Conservation (phyloP, 2,113 vertebrate species). For the Phaetusa simplex region DNA sequence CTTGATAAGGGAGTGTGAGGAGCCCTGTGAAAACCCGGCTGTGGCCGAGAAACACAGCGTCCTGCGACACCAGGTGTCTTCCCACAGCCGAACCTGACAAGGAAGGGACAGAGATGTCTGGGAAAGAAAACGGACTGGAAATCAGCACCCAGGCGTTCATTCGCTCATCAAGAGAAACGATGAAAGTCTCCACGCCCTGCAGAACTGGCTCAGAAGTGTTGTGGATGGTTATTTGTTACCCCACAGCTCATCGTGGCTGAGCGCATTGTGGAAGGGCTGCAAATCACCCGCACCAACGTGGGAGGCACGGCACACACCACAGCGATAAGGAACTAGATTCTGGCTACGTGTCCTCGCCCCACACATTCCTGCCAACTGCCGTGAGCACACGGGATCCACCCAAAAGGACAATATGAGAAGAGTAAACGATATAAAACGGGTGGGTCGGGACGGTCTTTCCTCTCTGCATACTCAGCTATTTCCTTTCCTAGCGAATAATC, state of each 20-base stretch:
- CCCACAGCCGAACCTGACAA: background rate
- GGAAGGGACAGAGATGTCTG: rapidly evolving
- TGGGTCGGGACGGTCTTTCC: background rate
- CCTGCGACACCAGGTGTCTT: background rate
- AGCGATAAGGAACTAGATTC: background rate
- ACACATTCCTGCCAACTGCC: background rate
- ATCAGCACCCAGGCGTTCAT: background rate
- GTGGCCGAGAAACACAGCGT: background rate
- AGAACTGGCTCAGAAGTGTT: background rate
- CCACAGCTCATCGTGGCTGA: background rate
- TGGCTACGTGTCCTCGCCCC: background rate
- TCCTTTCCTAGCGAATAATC: background rate
- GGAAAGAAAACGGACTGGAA: background rate
- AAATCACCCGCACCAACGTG: background rate
- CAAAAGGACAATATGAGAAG: background rate
- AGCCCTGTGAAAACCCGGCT: background rate
- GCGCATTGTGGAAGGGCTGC: background rate
- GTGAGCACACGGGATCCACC: background rate
- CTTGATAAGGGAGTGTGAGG: background rate
- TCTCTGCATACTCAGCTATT: background rate
- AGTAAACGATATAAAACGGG: background rate
- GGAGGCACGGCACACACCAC: background rate
- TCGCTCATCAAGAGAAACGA: background rate
- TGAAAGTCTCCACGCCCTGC: background rate
- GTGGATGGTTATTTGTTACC: background rate